These are phyloP conservation scores for Hermaeophaga mercurialis DNA, from an alignment of 2,888 invertebrate genomes.

Conservation along the genomic window DNA sequence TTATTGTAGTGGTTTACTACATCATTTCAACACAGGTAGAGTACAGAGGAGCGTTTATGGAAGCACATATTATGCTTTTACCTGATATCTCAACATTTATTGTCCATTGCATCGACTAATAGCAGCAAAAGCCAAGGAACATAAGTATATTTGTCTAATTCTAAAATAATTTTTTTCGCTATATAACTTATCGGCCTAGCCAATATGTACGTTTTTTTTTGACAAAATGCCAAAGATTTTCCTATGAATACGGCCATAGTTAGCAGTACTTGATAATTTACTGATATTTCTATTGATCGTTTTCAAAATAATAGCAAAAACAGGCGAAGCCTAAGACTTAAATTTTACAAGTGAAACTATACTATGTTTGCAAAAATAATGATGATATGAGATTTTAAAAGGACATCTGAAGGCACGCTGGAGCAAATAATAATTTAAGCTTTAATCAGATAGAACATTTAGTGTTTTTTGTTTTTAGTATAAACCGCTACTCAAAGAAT, in stretches of 20 bases:
- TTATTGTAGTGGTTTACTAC: conserved; percentile 50
- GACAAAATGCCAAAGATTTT: conserved; percentile 15
- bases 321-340: too few species aligned
- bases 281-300: too few species aligned
- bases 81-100: conserved; percentile 49
- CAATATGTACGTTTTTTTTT: conserved; percentile 31
- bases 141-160: conserved; percentile 43
- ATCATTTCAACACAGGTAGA: conserved; percentile 53
- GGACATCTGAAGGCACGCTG: too few species aligned
- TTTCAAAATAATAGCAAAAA: too few species aligned
- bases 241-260: conserved; percentile 14
- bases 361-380: too few species aligned
- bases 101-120: conserved; percentile 45
- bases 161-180: conserved; percentile 36
- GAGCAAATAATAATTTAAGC: too few species aligned
- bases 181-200: conserved; percentile 31
- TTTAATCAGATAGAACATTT: too few species aligned
- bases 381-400: too few species aligned
- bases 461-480: too few species aligned
- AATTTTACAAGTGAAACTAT: too few species aligned
- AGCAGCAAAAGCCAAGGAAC: conserved; percentile 53
- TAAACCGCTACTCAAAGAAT: too few species aligned
- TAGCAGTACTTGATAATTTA: too few species aligned
- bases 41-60: conserved; percentile 53
- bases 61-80: conserved; percentile 55